These are phyloP conservation scores for Mirounga angustirostris DNA, from an alignment of 2,113 vertebrate species.

Conservation along the genomic window DNA sequence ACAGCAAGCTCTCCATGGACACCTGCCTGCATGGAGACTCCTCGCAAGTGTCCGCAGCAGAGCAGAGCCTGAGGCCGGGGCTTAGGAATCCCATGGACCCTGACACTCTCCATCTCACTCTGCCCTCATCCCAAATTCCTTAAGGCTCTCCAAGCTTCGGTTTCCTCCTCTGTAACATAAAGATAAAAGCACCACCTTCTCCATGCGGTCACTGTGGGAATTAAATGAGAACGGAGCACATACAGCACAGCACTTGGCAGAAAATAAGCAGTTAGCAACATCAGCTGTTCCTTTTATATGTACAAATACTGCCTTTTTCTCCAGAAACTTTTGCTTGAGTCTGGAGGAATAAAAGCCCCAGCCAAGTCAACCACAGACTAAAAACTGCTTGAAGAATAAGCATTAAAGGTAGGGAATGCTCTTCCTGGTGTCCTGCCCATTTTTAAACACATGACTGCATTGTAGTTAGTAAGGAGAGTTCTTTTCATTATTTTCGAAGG, in stretches of 20 bases:
- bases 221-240: fast-evolving
- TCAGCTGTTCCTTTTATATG: background rate
- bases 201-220: background rate
- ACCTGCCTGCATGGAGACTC: fast-evolving
- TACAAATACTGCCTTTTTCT: background rate
- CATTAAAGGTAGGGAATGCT: background rate
- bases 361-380: background rate
- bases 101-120: background rate
- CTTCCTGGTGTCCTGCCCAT: background rate
- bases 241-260: background rate
- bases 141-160: background rate
- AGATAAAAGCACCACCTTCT: background rate
- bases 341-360: background rate
- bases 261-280: background rate
- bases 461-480: background rate
- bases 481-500: background rate
- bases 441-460: background rate
- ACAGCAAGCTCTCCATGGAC: fast-evolving
- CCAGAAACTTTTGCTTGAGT: background rate
- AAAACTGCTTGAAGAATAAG: background rate
- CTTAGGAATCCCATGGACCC: background rate
- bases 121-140: background rate
- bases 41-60: background rate
- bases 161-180: background rate
- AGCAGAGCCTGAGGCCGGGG: background rate